A percentile compares a stretch with the other conserved stretches of the same genome.
phyloP scores from a whole-genome alignment of 2,113 vertebrate genomes.

The Dermatemys mawii region DNA sequence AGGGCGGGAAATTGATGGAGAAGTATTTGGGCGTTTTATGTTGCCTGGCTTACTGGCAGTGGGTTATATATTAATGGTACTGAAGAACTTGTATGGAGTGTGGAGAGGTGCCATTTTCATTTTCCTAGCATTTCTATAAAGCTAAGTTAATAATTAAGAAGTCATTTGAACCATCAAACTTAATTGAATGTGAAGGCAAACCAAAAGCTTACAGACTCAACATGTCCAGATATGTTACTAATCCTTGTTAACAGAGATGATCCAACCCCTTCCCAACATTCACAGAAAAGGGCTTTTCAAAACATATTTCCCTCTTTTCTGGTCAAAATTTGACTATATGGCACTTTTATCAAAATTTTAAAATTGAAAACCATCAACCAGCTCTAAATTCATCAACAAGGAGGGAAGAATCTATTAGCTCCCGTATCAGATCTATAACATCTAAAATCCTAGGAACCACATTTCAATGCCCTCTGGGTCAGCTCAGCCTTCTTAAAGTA shows the following conservation, averaged over 20 bases:
- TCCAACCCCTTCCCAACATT: not conserved
- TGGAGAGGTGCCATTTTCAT: slow-evolving; percentile 19
- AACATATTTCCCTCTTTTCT: not conserved
- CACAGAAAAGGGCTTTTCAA: not conserved
- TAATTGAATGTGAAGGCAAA: not conserved
- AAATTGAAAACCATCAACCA: not conserved
- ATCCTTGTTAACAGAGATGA: not conserved
- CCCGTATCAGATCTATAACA: not conserved
- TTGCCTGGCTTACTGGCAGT: slow-evolving; percentile 13
- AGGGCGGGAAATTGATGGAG: not conserved
- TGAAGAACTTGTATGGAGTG: not conserved
- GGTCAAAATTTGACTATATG: not conserved
- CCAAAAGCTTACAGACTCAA: slow-evolving; percentile 3
- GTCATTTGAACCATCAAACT: not conserved
- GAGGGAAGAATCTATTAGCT: not conserved
- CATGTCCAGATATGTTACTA: not conserved
- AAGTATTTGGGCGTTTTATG: not conserved
- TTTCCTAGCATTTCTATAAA: not conserved
- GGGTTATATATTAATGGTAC: not conserved
- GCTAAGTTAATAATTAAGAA: not conserved
- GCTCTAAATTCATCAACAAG: not conserved
- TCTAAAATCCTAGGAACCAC: not conserved
- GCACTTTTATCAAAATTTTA: not conserved
- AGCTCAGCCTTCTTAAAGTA: not conserved
- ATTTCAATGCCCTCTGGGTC: not conserved